Evolutionary conservation across 2,888 invertebrate genomes (phyloP).

Genomic region (Lochmaea capreae): DNA sequence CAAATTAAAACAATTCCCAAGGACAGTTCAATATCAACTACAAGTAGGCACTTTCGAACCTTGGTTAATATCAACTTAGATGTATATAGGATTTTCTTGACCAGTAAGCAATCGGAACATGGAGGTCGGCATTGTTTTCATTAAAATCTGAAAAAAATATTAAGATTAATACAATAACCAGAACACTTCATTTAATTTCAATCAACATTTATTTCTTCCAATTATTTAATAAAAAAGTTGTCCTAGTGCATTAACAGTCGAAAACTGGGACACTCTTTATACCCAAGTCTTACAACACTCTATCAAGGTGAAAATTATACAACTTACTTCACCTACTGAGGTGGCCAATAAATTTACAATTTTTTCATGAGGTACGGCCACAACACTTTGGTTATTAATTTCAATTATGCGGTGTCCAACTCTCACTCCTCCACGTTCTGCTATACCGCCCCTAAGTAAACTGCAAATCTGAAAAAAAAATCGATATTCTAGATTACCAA

Average conservation of each 20-base stretch:
- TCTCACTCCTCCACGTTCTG: conserved; percentile 97
- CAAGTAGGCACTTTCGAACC: conserved; percentile 74
- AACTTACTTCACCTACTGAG: conserved; percentile 95
- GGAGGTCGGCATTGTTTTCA: conserved; percentile 99
- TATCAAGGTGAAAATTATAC: background rate
- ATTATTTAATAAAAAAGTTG: no score
- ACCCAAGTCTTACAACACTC: no score
- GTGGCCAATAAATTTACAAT: conserved; percentile 99
- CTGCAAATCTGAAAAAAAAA: conserved; percentile 87
- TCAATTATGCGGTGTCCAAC: conserved; percentile 99
- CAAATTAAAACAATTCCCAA: conserved; percentile 62
- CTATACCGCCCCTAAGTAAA: conserved; percentile 96
- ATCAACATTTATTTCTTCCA: no score
- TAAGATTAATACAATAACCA: background rate
- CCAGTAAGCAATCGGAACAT: conserved; percentile 99
- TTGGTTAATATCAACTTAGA: conserved; percentile 72
- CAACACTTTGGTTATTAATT: conserved; percentile 99
- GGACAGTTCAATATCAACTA: conserved; percentile 65
- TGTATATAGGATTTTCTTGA: conserved; percentile 99
- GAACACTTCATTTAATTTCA: no score
- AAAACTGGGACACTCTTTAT: no score
- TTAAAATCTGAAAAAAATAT: conserved; percentile 83
- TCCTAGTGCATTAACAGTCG: no score
- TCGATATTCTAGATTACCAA: conserved; percentile 1
- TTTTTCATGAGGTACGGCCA: conserved; percentile 99